Base-by-base conservation (phyloP, 2,113 vertebrate genomes). In the Arothron firmamentum region DNA sequence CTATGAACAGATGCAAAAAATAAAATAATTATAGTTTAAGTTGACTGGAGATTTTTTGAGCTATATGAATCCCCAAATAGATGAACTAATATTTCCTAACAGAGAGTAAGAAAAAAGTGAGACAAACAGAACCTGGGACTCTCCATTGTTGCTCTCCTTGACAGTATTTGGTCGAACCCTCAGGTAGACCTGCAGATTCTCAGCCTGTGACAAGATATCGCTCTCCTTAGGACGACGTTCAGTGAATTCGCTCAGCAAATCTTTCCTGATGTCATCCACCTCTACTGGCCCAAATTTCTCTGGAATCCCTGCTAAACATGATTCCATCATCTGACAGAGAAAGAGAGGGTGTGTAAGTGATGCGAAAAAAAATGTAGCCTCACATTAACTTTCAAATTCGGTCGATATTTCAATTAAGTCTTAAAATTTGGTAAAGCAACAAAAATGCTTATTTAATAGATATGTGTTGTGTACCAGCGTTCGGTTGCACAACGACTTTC, bases 121-220 rank as follows among this genome's bases (percentile, higher is more conserved):
- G 45, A 13, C 2, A 47, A 20, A 12, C 13, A 2, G 38, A 70
- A 97, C 96, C 95, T 96, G 92, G 0, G 85, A 81, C 60, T 91
- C 93, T 61, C 85, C 86, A 48, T 42, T 75, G 51, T 92, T 88
- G 54, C 82, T 90, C 87, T 98, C 95, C 4, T 75, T 7, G 0
- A 77, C 19, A 3, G 93, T 94, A 34, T 94, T 91, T 0, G 96
- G 96, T 50, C 92, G 90, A 62, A 99, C 78, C 42, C 95, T 91
- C 56, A 98, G 90, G 59, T 88, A 96, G 41, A 99, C 95, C 72
- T 93, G 88, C 69, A 98, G 89, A 75, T 91, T 93, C 62, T 92
- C 93, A 3, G 90, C 91, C 52, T 89, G 79, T 1, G 57, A 43
- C 52, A 18, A 28, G 13, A 9, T 14, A 0, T 11, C 2, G 25